Conservation (phyloP, 2,888 invertebrate genomes). For the Allolobophora icterica region DNA sequence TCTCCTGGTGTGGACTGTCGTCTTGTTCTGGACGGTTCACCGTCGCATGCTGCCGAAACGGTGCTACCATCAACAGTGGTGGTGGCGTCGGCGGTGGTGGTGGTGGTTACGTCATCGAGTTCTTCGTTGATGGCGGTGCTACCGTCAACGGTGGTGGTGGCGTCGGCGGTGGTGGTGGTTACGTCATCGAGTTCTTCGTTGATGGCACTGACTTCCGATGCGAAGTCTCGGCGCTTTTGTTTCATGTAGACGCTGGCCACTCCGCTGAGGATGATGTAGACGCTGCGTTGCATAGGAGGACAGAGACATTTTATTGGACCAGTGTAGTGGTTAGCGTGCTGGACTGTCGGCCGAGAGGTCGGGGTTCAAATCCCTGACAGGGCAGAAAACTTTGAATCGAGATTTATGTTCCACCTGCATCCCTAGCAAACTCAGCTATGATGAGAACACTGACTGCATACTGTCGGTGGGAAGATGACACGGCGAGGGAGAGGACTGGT, state of each 20-base stretch:
- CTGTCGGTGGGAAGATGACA: no score
- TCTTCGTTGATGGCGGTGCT: background rate
- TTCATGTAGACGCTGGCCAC: background rate
- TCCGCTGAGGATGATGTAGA: constrained; percentile 23
- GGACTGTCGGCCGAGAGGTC: no score
- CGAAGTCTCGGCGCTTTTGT: constrained; percentile 2
- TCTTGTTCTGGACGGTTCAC: background rate
- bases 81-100: no score
- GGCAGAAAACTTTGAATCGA: no score
- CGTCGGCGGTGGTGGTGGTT: background rate
- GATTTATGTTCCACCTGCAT: no score
- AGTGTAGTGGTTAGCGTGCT: no score
- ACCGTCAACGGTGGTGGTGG: background rate
- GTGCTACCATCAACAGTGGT: background rate
- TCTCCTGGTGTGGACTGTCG: background rate
- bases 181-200: background rate
- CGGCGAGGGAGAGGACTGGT: no score
- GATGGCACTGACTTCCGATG: background rate
- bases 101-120: no score
- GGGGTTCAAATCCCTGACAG: no score
- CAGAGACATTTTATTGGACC: background rate
- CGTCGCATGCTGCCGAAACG: background rate
- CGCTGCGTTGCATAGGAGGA: background rate
- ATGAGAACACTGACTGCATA: no score
- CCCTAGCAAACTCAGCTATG: no score